Percentiles rank a stretch among this genome's conserved stretches.
phyloP scores from a whole-genome alignment of 2,888 invertebrate genomes.

The Rosalia funebris region DNA sequence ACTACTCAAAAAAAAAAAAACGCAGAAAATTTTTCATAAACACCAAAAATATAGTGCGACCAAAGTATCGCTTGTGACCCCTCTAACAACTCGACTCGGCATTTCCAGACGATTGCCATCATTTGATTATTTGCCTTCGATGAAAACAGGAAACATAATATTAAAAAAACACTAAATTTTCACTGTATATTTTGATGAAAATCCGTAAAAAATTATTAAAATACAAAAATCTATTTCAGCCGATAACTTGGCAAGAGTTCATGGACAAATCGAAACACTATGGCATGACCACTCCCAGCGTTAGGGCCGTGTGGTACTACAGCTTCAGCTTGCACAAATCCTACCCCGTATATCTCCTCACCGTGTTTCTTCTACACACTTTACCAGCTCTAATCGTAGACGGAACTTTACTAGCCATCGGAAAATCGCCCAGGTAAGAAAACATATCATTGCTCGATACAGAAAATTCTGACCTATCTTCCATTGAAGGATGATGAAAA shows the following conservation, averaged over 20 bases:
- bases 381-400: slow-evolving; percentile 50
- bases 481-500: slow-evolving; percentile 42
- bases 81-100: too few species aligned
- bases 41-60: too few species aligned
- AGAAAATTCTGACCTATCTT: neutral
- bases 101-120: too few species aligned
- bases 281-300: slow-evolving; percentile 6
- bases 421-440: slow-evolving; percentile 50
- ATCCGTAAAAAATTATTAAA: too few species aligned
- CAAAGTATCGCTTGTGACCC: too few species aligned
- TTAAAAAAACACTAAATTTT: too few species aligned
- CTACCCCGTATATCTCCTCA: neutral
- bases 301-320: slow-evolving; percentile 23
- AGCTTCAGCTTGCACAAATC: slow-evolving; percentile 6
- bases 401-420: slow-evolving; percentile 34
- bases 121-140: too few species aligned
- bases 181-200: too few species aligned
- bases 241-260: slow-evolving; percentile 13
- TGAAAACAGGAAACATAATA: too few species aligned
- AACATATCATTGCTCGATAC: neutral
- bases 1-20: too few species aligned
- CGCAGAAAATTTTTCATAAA: too few species aligned
- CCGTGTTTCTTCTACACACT: slow-evolving; percentile 17
- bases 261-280: neutral
- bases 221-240: too few species aligned